Conservation (phyloP, 2,888 invertebrate species). For the Amblyjoppa proteus region DNA sequence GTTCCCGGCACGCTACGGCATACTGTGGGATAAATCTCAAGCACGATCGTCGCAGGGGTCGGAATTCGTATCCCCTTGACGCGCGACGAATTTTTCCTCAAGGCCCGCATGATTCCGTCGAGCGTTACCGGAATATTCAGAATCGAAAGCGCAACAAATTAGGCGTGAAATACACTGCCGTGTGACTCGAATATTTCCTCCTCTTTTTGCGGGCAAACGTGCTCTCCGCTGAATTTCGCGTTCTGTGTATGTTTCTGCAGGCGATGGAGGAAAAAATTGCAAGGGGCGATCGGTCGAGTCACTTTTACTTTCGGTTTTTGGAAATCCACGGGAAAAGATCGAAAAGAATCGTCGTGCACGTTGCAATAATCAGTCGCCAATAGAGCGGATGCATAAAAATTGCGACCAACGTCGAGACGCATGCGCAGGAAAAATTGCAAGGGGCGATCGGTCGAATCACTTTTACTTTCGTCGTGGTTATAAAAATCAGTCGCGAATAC, state of each 20-base stretch:
- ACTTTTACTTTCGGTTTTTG: neutral
- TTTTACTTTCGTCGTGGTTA: neutral
- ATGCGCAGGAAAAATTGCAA: neutral
- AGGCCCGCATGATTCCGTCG: conserved; percentile 66
- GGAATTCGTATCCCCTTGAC: conserved; percentile 14
- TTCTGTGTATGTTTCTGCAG: neutral
- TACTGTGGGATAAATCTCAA: conserved; percentile 35
- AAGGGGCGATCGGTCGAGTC: neutral
- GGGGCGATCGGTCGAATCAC: neutral
- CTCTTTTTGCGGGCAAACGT: conserved; percentile 52
- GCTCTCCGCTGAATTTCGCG: neutral
- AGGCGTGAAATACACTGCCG: conserved; percentile 82
- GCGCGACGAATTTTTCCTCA: conserved; percentile 53
- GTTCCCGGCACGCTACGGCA: neutral
- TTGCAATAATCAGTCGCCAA: neutral
- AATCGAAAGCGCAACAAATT: conserved; percentile 80
- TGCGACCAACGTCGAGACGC: neutral
- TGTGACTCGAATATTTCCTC: conserved; percentile 81
- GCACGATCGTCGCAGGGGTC: conserved; percentile 33
- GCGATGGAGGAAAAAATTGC: conserved; percentile 18
- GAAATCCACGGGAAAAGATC: neutral
- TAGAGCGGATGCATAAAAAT: neutral
- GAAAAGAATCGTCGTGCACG: neutral
- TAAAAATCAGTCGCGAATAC: neutral
- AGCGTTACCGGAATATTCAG: conserved; percentile 77